Percentiles rank a stretch among this genome's conserved stretches.
Conservation (phyloP, 2,113 vertebrate genomes). For the Aleadryas rufinucha region DNA sequence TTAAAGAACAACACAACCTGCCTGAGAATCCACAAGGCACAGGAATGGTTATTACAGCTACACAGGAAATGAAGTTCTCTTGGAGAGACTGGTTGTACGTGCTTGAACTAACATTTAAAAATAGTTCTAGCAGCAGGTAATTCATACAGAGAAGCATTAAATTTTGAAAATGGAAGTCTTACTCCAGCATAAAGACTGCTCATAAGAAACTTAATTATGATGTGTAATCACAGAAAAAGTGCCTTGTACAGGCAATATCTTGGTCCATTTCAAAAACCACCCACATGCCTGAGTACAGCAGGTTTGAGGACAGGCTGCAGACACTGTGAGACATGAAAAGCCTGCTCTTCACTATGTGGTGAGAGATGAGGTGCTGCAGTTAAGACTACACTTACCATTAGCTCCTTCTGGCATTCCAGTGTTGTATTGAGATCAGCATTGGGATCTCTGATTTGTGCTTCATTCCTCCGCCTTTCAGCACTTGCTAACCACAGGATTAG, state of each 20-base stretch:
- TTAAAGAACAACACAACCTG: not conserved
- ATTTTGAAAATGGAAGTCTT: not conserved
- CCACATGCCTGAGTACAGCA: not conserved
- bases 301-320: not conserved
- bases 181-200: not conserved
- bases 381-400: slow-evolving; percentile 72
- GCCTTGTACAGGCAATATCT: not conserved
- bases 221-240: not conserved
- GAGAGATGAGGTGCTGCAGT: not conserved
- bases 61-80: not conserved
- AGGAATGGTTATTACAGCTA: not conserved
- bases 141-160: not conserved
- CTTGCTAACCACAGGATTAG: slow-evolving; percentile 83
- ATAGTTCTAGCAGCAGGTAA: not conserved
- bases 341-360: not conserved
- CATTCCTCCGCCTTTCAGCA: slow-evolving; percentile 72
- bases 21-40: not conserved
- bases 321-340: not conserved
- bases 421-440: slow-evolving; percentile 42
- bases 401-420: slow-evolving; percentile 65
- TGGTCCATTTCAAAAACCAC: not conserved
- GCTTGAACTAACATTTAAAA: not conserved
- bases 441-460: slow-evolving; percentile 40
- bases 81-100: not conserved
- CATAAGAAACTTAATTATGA: not conserved